These are phyloP conservation scores for Heliconius congener DNA, from an alignment of 1,140 invertebrate species.

Conservation along the genomic window DNA sequence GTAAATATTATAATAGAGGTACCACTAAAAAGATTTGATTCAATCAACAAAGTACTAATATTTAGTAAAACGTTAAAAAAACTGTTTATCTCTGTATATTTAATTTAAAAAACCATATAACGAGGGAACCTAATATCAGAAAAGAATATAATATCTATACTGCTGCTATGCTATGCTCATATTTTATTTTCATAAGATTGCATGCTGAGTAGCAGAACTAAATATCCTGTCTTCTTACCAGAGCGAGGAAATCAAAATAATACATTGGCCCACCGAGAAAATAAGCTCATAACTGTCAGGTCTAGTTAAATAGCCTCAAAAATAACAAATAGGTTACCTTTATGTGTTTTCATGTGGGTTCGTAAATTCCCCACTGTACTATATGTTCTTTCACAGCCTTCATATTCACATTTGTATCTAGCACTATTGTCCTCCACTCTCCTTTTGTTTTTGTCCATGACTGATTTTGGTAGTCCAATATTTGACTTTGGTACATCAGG, in stretches of 20 bases:
- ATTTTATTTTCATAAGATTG: too few relatives aligned
- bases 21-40: not conserved
- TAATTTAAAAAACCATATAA: too few relatives aligned
- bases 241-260: too few relatives aligned
- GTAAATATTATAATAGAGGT: not conserved
- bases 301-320: too few relatives aligned
- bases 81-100: too few relatives aligned
- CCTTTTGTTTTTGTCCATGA: slow-evolving; percentile 59
- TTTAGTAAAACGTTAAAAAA: too few relatives aligned
- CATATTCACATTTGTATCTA: slow-evolving; percentile 93
- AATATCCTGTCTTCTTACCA: too few relatives aligned
- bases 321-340: slow-evolving; percentile 84
- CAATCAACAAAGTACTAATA: too few relatives aligned
- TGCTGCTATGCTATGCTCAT: too few relatives aligned
- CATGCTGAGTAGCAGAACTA: too few relatives aligned
- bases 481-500: slow-evolving; percentile 49
- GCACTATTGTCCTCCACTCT: slow-evolving; percentile 60
- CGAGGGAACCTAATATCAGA: too few relatives aligned
- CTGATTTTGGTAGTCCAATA: slow-evolving; percentile 48
- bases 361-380: slow-evolving; percentile 96
- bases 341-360: slow-evolving; percentile 98
- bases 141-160: too few relatives aligned
- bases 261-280: not conserved
- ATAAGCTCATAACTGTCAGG: not conserved
- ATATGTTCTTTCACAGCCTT: slow-evolving; percentile 94